Conservation (phyloP, 2,113 vertebrate genomes). For the Cavia aperea region DNA sequence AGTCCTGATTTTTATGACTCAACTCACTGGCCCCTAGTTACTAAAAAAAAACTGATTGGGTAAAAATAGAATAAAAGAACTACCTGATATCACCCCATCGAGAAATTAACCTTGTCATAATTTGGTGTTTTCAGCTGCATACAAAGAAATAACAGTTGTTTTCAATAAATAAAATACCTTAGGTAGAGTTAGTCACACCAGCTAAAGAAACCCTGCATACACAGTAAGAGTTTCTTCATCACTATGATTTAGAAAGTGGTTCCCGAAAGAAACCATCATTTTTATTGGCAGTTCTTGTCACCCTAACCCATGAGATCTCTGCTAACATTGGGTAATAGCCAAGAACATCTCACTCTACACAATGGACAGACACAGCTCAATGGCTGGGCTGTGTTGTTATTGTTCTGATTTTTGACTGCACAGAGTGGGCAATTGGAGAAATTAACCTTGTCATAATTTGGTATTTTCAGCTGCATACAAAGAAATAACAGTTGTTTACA, state of each 20-base stretch:
- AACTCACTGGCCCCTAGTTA: not conserved
- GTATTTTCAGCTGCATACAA: not conserved
- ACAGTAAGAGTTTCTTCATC: not conserved
- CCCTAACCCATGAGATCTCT: not conserved
- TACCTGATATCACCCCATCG: not conserved
- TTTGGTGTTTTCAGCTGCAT: slow-evolving; percentile 7
- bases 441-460: slow-evolving; percentile 24
- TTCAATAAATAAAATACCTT: not conserved
- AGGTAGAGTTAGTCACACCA: not conserved
- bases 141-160: not conserved
- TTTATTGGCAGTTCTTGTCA: not conserved
- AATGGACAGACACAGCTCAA: not conserved
- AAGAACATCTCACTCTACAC: not conserved
- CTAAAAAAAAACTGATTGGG: not conserved
- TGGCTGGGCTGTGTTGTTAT: not conserved
- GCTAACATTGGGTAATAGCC: not conserved
- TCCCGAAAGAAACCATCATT: not conserved
- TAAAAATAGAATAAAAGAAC: not conserved
- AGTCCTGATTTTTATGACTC: not conserved
- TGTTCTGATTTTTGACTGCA: not conserved
- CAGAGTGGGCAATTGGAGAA: not conserved
- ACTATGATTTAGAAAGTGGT: not conserved
- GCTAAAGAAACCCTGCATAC: not conserved
- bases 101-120: slow-evolving; percentile 25
- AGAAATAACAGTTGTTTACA: not conserved